phyloP scores from a whole-genome alignment of 2,113 vertebrate genomes.

The Menidia beryllina region DNA sequence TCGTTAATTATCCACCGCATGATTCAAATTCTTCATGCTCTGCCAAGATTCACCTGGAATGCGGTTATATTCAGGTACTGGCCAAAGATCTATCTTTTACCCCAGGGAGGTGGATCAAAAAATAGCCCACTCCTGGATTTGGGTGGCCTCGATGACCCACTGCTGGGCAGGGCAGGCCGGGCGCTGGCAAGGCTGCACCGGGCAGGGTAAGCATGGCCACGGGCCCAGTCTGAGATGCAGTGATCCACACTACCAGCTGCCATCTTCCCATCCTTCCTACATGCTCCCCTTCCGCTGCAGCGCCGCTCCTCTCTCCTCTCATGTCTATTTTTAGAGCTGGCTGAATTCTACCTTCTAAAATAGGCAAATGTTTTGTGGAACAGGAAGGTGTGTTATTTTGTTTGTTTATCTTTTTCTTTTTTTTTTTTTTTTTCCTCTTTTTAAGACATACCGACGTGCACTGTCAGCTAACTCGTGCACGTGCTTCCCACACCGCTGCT shows the following conservation, averaged over 20 bases:
- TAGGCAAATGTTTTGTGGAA: conserved; percentile 77
- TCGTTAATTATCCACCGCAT: conserved; percentile 57
- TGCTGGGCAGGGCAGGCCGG: conserved; percentile 53
- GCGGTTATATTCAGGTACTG: conserved; percentile 56
- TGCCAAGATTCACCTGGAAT: conserved; percentile 50
- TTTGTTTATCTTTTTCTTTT: no score
- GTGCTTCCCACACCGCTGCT: conserved; percentile 33
- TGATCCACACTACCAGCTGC: conserved; percentile 79
- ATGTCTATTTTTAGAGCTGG: conserved; percentile 85
- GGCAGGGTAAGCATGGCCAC: conserved; percentile 58
- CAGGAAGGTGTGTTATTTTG: conserved; percentile 57
- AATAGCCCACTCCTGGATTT: conserved; percentile 44
- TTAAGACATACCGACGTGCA: conserved; percentile 51
- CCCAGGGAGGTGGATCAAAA: conserved; percentile 29
- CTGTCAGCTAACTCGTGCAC: conserved; percentile 42
- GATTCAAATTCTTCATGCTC: conserved; percentile 43
- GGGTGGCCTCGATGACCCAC: conserved; percentile 54
- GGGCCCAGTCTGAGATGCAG: conserved; percentile 76
- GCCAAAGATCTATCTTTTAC: conserved; percentile 40
- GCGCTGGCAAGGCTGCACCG: conserved; percentile 45
- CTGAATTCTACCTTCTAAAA: conserved; percentile 84
- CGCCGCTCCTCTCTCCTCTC: conserved; percentile 68
- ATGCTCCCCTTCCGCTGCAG: conserved; percentile 75
- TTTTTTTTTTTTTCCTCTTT: conserved; percentile 36
- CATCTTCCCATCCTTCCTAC: conserved; percentile 77